Conservation (phyloP, 2,888 invertebrate species). For the Scaptomyza cyrtandrae region DNA sequence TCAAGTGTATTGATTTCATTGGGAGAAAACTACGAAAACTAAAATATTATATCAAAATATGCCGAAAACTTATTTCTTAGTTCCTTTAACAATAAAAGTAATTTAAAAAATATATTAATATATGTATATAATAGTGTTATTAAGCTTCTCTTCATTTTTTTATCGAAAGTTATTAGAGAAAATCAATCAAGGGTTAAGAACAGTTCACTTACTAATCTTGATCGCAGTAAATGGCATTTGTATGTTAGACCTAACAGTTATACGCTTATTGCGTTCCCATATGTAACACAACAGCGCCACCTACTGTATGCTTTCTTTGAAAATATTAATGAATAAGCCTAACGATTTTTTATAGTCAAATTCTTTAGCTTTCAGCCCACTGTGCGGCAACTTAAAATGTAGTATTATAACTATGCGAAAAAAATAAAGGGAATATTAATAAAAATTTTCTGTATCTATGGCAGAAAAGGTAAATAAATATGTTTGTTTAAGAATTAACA, state of each 20-base stretch:
- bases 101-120: too few relatives aligned
- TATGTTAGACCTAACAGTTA: not conserved
- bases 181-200: not conserved
- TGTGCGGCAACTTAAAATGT: conserved; percentile 34
- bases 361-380: conserved; percentile 21
- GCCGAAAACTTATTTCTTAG: too few relatives aligned
- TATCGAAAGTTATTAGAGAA: not conserved
- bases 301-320: not conserved
- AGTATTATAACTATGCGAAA: conserved; percentile 21
- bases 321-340: not conserved
- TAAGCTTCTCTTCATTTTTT: too few relatives aligned
- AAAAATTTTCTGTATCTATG: conserved; percentile 25
- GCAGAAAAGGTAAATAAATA: conserved; percentile 20
- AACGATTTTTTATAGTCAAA: not conserved
- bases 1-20: too few relatives aligned
- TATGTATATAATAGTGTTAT: too few relatives aligned
- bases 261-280: not conserved
- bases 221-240: not conserved
- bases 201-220: not conserved
- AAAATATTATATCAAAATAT: too few relatives aligned
- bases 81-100: too few relatives aligned
- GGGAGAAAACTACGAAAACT: too few relatives aligned
- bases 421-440: conserved; percentile 18
- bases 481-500: conserved; percentile 27
- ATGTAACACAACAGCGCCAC: not conserved